A percentile compares a stretch with the other conserved stretches of the same genome.
These are phyloP conservation scores for Puffinus mauretanicus DNA, from an alignment of 2,113 vertebrate genomes.

Conservation along the genomic window DNA sequence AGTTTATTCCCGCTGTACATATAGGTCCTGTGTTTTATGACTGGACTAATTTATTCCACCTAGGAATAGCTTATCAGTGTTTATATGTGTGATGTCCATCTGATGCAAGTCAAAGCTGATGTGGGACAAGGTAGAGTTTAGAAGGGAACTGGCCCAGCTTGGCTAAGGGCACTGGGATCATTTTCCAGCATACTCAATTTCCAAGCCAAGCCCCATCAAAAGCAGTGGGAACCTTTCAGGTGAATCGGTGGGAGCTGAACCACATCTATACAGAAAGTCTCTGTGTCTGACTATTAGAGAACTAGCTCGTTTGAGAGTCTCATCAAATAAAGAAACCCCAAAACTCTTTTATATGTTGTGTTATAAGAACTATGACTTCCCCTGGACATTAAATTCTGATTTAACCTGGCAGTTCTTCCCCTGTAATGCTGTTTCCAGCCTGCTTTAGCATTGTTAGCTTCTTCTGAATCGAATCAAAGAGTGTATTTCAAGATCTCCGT, in stretches of 20 bases:
- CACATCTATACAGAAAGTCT: neutral
- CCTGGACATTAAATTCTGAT: neutral
- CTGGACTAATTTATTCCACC: neutral
- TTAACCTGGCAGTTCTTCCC: neutral
- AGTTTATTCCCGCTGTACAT: neutral
- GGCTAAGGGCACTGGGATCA: neutral
- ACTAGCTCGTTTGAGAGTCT: neutral
- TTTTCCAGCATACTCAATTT: neutral
- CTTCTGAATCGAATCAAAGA: neutral
- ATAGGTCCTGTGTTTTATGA: neutral
- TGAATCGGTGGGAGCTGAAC: neutral
- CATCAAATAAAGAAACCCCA: neutral
- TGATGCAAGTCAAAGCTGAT: neutral
- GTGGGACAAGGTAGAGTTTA: neutral
- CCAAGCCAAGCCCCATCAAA: neutral
- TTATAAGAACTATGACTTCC: neutral
- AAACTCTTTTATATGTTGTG: neutral
- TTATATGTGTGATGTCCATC: neutral
- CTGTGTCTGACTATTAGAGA: neutral
- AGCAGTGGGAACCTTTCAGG: neutral
- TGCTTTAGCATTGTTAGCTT: neutral
- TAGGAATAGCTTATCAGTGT: neutral
- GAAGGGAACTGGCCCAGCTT: neutral
- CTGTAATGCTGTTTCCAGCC: neutral
- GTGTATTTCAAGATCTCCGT: neutral